Evolutionary conservation across 2,113 vertebrate species (phyloP).

Genomic region (Osmerus eperlanus): DNA sequence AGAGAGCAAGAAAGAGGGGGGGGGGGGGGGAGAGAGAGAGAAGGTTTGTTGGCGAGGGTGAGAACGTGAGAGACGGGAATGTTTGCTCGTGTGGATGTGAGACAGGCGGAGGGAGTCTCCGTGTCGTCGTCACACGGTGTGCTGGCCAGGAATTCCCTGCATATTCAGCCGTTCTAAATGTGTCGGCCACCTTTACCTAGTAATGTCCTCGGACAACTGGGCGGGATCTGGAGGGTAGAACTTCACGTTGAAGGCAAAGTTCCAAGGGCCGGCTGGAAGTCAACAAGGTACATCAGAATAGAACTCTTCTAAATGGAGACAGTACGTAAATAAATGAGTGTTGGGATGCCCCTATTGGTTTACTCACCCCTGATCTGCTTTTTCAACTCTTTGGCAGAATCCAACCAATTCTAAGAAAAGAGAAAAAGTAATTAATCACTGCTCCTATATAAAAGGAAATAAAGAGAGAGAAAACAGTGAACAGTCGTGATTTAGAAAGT

Average conservation of each 20-base stretch:
- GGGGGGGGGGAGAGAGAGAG: background rate
- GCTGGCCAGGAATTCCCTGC: background rate
- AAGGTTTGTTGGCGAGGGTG: constrained; percentile 20
- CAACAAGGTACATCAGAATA: constrained; percentile 23
- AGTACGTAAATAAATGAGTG: background rate
- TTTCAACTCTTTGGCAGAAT: constrained; percentile 93
- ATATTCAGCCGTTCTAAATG: too few relatives aligned
- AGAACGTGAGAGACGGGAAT: constrained; percentile 46
- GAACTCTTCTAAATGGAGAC: constrained; percentile 7
- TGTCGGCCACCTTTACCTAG: constrained; percentile 75
- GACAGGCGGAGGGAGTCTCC: constrained; percentile 41
- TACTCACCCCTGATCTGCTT: constrained; percentile 95
- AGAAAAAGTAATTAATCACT: constrained; percentile 23
- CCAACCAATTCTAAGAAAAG: constrained; percentile 90
- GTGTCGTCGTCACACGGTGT: constrained; percentile 15
- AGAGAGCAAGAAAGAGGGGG: background rate
- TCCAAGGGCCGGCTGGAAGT: constrained; percentile 88
- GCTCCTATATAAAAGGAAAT: background rate
- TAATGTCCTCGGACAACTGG: constrained; percentile 95
- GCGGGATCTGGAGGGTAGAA: constrained; percentile 97
- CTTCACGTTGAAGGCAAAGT: constrained; percentile 96
- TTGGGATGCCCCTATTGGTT: constrained; percentile 13
- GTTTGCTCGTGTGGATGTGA: constrained; percentile 19
- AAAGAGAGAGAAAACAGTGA: background rate
- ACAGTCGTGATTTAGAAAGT: background rate